Base-by-base conservation (phyloP, 2,113 vertebrate species). In the Gavialis gangeticus region DNA sequence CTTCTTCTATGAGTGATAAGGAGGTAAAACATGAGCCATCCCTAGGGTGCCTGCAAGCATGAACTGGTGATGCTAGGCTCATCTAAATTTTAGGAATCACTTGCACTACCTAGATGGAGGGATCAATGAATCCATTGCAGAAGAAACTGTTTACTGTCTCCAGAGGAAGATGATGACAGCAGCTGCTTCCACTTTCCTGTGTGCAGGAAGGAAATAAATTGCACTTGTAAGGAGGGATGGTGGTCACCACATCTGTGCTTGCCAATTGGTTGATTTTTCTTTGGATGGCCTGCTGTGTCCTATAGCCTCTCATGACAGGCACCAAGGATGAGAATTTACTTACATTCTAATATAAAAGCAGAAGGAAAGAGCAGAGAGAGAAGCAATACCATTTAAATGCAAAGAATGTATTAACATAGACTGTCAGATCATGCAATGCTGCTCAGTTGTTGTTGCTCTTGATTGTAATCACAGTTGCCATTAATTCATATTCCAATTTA, bases 361-460 rank as follows among this genome's bases (percentile, higher is more conserved):
- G 37, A 16, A 75, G 46, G 12, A 28, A 82, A 86, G 59, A 90
- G 71, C 34, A 82, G 24, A n/a, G 90, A 87, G 34, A 46, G 46
- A 86, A 95, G 34, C 1, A 75, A 64, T n/a, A 79, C 5, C 30
- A 83, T 92, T 84, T 88, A 96, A 91, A 91, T 90, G 56, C 90
- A 85, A 95, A 87, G 34, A 54, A 30, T 90, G 62, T 90, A 80
- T 90, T 92, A 90, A 58, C 87, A 95, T 59, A 75, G 77, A 14
- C 76, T 94, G 76, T 95, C 95, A 95, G 79, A 86, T 13, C 69
- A 75, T 86, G 85, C 96, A 94, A 95, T 69, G 93, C 82, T 91
- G 58, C 86, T 82, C 79, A 81, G 66, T 54, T 34, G 24, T 92
- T 79, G 28, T 73, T 94, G 28, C 77, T 88, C 54, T 83, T 93